These are phyloP conservation scores for Musca domestica DNA, from an alignment of 1,140 invertebrate genomes.

Conservation along the genomic window DNA sequence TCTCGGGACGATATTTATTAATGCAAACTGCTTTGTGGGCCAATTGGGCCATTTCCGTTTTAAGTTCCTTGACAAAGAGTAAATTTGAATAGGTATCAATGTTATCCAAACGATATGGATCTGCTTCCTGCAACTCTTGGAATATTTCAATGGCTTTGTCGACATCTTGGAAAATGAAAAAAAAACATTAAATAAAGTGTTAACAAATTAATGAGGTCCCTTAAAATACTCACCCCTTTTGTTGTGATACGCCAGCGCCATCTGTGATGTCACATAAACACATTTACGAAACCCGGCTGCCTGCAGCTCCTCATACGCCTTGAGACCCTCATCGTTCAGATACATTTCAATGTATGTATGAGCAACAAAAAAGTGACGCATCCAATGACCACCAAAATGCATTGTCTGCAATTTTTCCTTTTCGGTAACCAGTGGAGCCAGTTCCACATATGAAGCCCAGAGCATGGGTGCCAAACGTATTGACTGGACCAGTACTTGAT, in stretches of 20 bases:
- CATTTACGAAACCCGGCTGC: constrained; percentile 81
- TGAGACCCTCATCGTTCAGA: constrained; percentile 83
- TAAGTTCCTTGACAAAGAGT: constrained; percentile 90
- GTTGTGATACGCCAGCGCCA: constrained; percentile 90
- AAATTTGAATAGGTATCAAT: constrained; percentile 97
- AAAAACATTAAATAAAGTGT: not conserved
- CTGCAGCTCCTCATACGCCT: constrained; percentile 75
- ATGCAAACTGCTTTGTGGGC: constrained; percentile 91
- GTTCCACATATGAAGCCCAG: constrained; percentile 92
- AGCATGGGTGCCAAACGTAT: constrained; percentile 76
- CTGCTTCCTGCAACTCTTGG: constrained; percentile 73
- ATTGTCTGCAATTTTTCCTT: constrained; percentile 68
- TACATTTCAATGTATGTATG: constrained; percentile 90
- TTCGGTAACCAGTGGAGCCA: constrained; percentile 82
- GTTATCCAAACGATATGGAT: constrained; percentile 92
- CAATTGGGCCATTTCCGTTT: constrained; percentile 87
- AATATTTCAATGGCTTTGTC: constrained; percentile 86
- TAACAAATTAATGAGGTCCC: not conserved
- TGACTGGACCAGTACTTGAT: constrained; percentile 76
- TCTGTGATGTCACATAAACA: constrained; percentile 87
- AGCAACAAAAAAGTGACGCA: constrained; percentile 89
- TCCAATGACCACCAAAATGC: constrained; percentile 86
- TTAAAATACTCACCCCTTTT: constrained; percentile 68
- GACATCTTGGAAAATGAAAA: constrained; percentile 64
- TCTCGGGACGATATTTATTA: constrained; percentile 96